Evolutionary conservation across 2,113 vertebrate species (phyloP), one percentile per base, ranked within the genome.

Genomic region (Oncorhynchus masou): DNA sequence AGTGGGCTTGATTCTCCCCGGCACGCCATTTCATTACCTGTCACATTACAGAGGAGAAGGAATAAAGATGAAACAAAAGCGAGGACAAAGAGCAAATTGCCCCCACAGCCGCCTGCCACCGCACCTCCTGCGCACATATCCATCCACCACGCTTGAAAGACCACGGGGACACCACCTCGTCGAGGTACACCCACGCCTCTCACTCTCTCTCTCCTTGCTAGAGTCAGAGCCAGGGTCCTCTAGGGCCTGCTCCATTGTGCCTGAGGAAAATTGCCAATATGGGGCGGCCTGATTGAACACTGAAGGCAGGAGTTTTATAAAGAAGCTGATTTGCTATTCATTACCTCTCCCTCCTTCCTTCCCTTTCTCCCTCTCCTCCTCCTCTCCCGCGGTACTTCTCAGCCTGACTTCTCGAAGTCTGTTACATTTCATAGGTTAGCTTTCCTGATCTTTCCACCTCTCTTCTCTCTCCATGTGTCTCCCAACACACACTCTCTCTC

Each of bases 301-400:
- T 87, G 86, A 87, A 88, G 86, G 90, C 86, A 86, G 85, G 84
- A 84, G 81, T 89, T 90, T 87, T 90, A 89, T 91, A 88, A 92
- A 91, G 85, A 79, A 87, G 84, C 86, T 92, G 89, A 91, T 93
- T 92, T 92, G 85, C 91, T 90, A 91, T 91, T 91, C 91, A 92
- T 90, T 90, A 91, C 83, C 85, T 86, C 84, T 87, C 79, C 70
- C 49, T 64, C 73, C 77, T 74, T 82, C 77, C 81, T 81, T 83
- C 80, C 70, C 24, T 64, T 70, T 71, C 19, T 88, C 84, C 83
- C 78, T 74, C 74, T 70, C 79, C 74, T 68, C 71, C 74, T 75
- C 25, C 39, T 31, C 27, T 51, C 1, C 24, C 64, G 31, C 27
- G 27, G 5, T 68, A 29, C 49, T 73, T 59, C 60, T 39, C 22